Percentiles rank a stretch among this genome's conserved stretches.
phyloP scores from a whole-genome alignment of 30 jellyfish, hydroid and myxozoan species.

The Hydractinia echinata region DNA sequence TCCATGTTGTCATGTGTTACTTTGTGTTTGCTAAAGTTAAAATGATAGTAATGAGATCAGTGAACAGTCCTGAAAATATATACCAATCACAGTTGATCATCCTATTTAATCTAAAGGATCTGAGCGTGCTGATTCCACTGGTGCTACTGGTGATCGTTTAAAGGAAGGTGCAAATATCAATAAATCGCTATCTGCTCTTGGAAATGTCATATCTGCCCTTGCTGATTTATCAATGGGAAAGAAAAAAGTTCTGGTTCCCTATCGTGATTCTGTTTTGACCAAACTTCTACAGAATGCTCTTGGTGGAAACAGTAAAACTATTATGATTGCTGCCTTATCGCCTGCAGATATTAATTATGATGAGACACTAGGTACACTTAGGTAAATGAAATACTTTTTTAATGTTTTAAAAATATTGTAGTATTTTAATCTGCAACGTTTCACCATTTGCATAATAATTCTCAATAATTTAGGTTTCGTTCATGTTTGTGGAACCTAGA shows the following conservation, averaged over 20 bases:
- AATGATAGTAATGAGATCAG: too few species aligned
- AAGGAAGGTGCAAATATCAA: conserved; percentile 98
- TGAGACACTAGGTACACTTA: conserved; percentile 85
- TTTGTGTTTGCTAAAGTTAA: too few species aligned
- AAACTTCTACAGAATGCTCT: conserved; percentile 90
- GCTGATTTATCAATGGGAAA: conserved; percentile 98
- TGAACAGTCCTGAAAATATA: too few species aligned
- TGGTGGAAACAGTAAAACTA: conserved; percentile 98
- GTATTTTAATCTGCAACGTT: background rate
- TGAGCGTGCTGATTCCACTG: conserved; percentile 96
- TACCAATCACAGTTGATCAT: too few species aligned
- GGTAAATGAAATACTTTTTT: conserved; percentile 50
- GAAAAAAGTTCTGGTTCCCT: conserved; percentile 93
- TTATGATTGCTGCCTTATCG: conserved; percentile 96
- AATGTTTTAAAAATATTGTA: background rate
- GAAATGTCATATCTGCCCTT: conserved; percentile 94
- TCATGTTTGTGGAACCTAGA: background rate
- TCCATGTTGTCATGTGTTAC: background rate
- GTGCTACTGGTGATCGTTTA: conserved; percentile 99
- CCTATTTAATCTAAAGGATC: conserved; percentile 56
- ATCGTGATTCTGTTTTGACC: conserved; percentile 97
- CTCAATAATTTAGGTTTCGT: background rate
- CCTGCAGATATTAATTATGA: conserved; percentile 97
- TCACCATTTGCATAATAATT: too few species aligned
- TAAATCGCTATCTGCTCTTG: conserved; percentile 86